phyloP scores from a whole-genome alignment of 2,797 vertebrate genomes.

The Lutjanus campechanus region DNA sequence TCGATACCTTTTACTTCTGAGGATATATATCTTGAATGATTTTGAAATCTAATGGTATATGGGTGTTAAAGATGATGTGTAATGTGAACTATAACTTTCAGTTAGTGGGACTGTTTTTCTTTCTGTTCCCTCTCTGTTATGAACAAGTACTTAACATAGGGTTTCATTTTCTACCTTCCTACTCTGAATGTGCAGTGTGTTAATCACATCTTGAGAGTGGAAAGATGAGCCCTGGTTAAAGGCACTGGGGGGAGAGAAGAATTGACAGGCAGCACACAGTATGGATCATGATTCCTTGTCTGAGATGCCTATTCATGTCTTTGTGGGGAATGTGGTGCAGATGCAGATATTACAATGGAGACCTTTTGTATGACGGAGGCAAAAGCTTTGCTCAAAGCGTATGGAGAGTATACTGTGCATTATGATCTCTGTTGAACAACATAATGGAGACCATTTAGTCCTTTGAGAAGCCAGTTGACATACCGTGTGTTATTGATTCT shows the following conservation, averaged over 20 bases:
- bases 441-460: constrained; percentile 27
- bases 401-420: not conserved
- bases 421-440: constrained; percentile 17
- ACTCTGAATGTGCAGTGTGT: not conserved
- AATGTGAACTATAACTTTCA: not conserved
- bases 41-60: no score
- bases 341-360: constrained; percentile 2
- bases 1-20: no score
- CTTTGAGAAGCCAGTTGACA: constrained; percentile 2
- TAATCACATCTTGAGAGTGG: constrained; percentile 31
- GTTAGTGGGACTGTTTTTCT: not conserved
- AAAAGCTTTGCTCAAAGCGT: constrained; percentile 12
- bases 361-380: not conserved
- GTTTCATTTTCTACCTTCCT: constrained; percentile 23
- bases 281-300: constrained; percentile 20
- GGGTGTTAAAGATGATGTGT: no score
- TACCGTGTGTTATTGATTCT: constrained; percentile 49
- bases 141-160: constrained; percentile 10
- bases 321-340: constrained; percentile 11
- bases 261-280: constrained; percentile 24
- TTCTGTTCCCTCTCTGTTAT: not conserved
- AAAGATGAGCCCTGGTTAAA: constrained; percentile 40
- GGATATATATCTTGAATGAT: no score
- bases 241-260: not conserved
- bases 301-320: constrained; percentile 20